A percentile compares a stretch with the other conserved stretches of the same genome.
Conservation (phyloP, 2,888 invertebrate species). For the Ernsta delagoae region DNA sequence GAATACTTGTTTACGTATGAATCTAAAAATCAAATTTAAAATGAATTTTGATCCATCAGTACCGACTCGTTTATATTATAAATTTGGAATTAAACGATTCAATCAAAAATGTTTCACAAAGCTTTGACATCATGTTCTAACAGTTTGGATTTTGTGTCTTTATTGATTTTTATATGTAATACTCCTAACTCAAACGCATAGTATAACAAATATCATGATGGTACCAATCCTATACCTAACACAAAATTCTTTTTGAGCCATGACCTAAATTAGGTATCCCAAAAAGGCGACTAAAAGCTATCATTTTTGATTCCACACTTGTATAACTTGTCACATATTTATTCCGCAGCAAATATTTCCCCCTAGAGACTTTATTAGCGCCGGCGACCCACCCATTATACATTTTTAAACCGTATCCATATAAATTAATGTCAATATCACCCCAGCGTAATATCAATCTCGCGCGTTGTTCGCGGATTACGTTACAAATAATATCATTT, state of each 20-base stretch:
- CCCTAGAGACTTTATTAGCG: slow-evolving; percentile 80
- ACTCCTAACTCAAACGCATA: no score
- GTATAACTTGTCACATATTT: slow-evolving; percentile 49
- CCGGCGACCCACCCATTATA: slow-evolving; percentile 70
- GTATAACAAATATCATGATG: no score
- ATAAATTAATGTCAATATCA: slow-evolving; percentile 84
- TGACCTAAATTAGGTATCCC: neutral
- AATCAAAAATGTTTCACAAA: no score
- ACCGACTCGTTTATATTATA: no score
- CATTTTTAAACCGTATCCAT: slow-evolving; percentile 76
- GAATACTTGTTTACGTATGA: neutral
- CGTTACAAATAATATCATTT: slow-evolving; percentile 84
- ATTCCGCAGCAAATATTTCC: slow-evolving; percentile 57
- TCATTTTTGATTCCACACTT: slow-evolving; percentile 19
- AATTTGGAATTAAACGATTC: no score
- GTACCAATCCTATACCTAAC: no score
- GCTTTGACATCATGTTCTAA: no score
- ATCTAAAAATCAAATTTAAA: no score
- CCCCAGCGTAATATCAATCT: slow-evolving; percentile 83
- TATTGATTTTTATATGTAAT: no score
- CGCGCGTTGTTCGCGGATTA: slow-evolving; percentile 82
- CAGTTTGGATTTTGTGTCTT: no score
- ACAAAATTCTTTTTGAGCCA: no score
- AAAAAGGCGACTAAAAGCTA: neutral
- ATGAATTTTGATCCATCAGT: no score